Percentiles rank a stretch among this genome's conserved stretches.
phyloP scores from a whole-genome alignment of 2,888 invertebrate species.

The Asteroscopus sphinx region DNA sequence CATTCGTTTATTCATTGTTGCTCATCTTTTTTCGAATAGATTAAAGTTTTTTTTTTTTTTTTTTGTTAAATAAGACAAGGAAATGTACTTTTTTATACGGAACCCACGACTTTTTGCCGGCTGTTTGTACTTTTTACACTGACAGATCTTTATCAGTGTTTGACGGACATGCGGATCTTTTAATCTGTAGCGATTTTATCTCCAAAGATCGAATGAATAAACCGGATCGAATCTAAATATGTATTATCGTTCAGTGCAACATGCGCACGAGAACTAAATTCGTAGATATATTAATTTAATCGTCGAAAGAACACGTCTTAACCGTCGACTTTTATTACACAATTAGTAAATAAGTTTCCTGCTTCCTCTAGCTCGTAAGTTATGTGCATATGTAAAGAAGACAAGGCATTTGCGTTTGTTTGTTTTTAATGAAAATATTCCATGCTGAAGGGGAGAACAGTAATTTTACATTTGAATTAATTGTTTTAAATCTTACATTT shows the following conservation, averaged over 20 bases:
- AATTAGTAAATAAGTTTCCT: not conserved
- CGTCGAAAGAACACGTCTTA: not conserved
- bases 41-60: too few species aligned
- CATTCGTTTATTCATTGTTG: too few species aligned
- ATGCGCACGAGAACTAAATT: constrained; percentile 19
- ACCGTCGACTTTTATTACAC: not conserved
- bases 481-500: too few species aligned
- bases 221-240: constrained; percentile 9
- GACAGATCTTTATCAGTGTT: too few species aligned
- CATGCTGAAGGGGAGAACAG: too few species aligned
- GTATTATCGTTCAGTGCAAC: constrained; percentile 29
- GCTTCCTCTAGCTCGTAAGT: constrained; percentile 6
- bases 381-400: constrained; percentile 8
- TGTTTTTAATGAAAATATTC: not conserved
- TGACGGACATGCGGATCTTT: not conserved
- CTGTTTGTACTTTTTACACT: too few species aligned
- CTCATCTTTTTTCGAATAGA: too few species aligned
- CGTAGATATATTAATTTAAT: constrained; percentile 12
- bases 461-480: too few species aligned
- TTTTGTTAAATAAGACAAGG: too few species aligned
- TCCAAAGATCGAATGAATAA: not conserved
- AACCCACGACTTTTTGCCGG: too few species aligned
- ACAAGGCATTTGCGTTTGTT: constrained; percentile 4
- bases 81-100: too few species aligned
- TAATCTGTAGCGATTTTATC: not conserved